Conservation (phyloP, 2,113 vertebrate species). For the Periophthalmodon schlosseri region DNA sequence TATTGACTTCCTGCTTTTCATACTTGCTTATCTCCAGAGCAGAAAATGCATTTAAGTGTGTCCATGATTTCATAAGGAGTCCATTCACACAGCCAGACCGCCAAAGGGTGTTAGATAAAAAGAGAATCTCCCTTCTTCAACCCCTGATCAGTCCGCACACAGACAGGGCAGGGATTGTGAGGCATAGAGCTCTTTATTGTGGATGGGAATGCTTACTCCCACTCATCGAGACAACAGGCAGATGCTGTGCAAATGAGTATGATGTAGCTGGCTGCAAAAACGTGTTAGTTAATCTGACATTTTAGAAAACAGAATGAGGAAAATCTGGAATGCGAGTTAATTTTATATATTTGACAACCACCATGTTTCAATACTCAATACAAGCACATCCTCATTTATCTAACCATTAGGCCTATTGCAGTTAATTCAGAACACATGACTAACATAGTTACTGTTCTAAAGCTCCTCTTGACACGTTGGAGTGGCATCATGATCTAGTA, state of each 20-base stretch:
- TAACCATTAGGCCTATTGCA: background rate
- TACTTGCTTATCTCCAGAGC: constrained; percentile 47
- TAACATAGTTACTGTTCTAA: background rate
- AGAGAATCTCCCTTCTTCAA: constrained; percentile 19
- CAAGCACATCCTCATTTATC: background rate
- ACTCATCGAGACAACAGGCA: constrained; percentile 42
- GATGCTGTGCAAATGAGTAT: constrained; percentile 13
- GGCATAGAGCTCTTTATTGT: constrained; percentile 68
- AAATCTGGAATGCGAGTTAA: background rate
- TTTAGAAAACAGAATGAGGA: background rate
- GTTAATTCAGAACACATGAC: background rate
- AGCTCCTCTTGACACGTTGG: background rate
- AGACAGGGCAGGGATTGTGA: constrained; percentile 60
- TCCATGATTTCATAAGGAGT: constrained; percentile 44
- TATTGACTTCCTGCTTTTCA: constrained; percentile 32
- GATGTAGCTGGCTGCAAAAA: constrained; percentile 10
- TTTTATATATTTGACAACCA: background rate
- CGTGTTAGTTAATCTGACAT: background rate
- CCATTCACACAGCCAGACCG: constrained; percentile 39
- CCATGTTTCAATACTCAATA: background rate
- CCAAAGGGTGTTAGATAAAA: constrained; percentile 43
- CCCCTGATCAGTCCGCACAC: constrained; percentile 9
- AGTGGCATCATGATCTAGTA: background rate
- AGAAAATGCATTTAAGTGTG: constrained; percentile 10
- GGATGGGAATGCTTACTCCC: constrained; percentile 63